phyloP scores from a whole-genome alignment of 1,140 invertebrate genomes.

The Carcinoscorpius rotundicauda region DNA sequence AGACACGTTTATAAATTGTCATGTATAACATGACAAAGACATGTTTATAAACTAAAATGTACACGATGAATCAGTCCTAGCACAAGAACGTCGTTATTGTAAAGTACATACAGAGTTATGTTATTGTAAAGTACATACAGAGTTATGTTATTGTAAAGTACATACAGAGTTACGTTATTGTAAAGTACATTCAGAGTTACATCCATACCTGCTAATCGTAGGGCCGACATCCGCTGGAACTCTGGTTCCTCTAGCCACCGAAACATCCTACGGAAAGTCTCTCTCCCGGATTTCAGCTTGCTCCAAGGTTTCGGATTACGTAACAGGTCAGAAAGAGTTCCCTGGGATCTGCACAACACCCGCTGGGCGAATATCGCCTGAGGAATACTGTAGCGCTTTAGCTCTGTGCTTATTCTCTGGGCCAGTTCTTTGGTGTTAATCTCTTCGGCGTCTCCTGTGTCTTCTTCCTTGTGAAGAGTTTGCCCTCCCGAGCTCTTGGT shows the following conservation, averaged over 20 bases:
- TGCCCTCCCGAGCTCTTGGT: constrained; percentile 15
- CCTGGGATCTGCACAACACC: constrained; percentile 93
- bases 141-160: too few species aligned
- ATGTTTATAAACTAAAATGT: too few species aligned
- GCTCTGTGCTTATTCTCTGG: constrained; percentile 92
- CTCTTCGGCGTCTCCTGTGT: constrained; percentile 65
- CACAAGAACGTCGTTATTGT: too few species aligned
- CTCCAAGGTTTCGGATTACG: constrained; percentile 99
- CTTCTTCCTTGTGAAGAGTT: constrained; percentile 15
- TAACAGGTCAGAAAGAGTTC: constrained; percentile 89
- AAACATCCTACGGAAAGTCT: constrained; percentile 98
- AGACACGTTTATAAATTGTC: too few species aligned
- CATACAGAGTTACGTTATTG: too few species aligned
- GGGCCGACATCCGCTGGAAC: constrained; percentile 96
- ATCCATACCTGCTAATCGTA: constrained; percentile 80
- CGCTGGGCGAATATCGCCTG: constrained; percentile 98
- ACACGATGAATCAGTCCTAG: too few species aligned
- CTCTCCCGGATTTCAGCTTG: constrained; percentile 97
- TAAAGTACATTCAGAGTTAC: too few species aligned
- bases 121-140: too few species aligned
- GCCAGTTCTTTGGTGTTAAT: constrained; percentile 99
- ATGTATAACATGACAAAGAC: too few species aligned
- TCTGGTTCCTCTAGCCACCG: constrained; percentile 99
- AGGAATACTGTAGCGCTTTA: constrained; percentile 97
- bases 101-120: too few species aligned